Evolutionary conservation across 1,140 invertebrate genomes (phyloP), one percentile per base, ranked within the genome.

Genomic region (Drosophila melanogaster): DNA sequence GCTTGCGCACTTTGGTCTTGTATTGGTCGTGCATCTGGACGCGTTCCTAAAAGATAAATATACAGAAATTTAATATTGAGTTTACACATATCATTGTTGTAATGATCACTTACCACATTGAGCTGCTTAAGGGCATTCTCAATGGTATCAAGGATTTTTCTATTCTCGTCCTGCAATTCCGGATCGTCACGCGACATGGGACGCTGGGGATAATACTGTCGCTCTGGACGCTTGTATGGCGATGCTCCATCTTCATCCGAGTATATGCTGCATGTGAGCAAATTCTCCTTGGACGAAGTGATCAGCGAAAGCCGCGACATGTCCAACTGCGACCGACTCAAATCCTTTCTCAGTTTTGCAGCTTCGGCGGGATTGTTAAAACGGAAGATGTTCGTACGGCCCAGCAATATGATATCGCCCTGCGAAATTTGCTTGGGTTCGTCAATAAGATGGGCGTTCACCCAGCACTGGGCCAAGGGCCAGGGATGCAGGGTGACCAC

Each of bases 341-440:
- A 95, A 94, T 90, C 95, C 94, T 92, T 95, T 38, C 97, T 94
- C 46, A 98, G 92, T 91, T 97, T 96, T 12, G 97, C 97, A 12
- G 97, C 97, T 92, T 98, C 97, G 0, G 94, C 96, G 24, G 97
- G 97, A 93, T 98, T 97, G 93, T 98, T 98, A 92, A 97, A 98
- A 37, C 97, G 95, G 92, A 98, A 98, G 94, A 98, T 97, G 92
- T 97, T 98, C 41, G 96, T 97, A 69, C 96, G 95, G 3, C 97
- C 97, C 17, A 98, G 93, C 26, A 98, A 93, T 33, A 98, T 96
- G 30, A 97, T 96, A 61, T 93, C 94, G 93, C 95, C 96, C 93
- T 97, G 97, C 19, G 94, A 96, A 15, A 97, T 93, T 81, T 94
- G 94, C 17, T 95, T 95, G 24, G 96, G 95, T 76, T 95, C 95